phyloP scores from a whole-genome alignment of 2,797 vertebrate genomes.

The Lerista edwardsae region DNA sequence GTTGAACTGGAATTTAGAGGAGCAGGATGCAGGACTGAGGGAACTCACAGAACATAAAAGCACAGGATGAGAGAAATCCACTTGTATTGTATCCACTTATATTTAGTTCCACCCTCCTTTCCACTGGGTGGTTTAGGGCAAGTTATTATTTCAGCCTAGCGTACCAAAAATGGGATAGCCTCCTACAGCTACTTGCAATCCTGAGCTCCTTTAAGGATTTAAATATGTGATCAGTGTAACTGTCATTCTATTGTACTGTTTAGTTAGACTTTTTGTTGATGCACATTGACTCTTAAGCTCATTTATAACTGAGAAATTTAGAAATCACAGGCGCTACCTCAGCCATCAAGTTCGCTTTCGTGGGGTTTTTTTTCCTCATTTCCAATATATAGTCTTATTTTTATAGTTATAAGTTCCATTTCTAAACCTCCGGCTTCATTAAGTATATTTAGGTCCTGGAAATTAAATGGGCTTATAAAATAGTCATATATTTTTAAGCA shows the following conservation, averaged over 20 bases:
- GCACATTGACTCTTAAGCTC: not conserved
- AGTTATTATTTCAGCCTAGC: not conserved
- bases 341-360: not conserved
- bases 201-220: no score
- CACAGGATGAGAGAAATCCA: no score
- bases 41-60: no score
- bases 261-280: not conserved
- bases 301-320: not conserved
- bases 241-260: no score
- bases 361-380: not conserved
- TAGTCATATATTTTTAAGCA: conserved; percentile 13
- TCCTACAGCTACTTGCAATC: not conserved
- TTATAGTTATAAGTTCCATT: not conserved
- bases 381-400: conserved; percentile 20
- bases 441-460: conserved; percentile 15
- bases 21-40: no score
- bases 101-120: not conserved
- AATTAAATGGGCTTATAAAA: conserved; percentile 27
- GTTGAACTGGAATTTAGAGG: not conserved
- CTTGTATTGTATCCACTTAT: no score
- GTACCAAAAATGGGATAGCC: not conserved
- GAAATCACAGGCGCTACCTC: not conserved
- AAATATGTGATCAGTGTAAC: no score
- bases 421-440: conserved; percentile 18
- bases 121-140: not conserved